Base-by-base conservation (phyloP, 2,888 invertebrate genomes). In the Nomada fabriciana region DNA sequence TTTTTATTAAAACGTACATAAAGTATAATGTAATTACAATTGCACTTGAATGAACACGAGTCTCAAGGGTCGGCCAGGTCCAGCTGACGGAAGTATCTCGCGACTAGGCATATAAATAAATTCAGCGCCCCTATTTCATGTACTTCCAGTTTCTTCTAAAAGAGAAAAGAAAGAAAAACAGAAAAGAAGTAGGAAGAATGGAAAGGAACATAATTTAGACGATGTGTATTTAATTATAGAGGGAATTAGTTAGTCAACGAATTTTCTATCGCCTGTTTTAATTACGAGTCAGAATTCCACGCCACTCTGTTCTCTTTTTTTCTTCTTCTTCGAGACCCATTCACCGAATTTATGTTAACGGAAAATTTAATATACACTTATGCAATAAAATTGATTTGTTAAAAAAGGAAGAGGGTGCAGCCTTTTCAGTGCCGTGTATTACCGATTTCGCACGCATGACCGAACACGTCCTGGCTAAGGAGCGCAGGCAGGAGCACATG, bases 71-170 rank as follows among this genome's bases (percentile, higher is more conserved):
- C 97, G 42, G 96, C 96, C 90, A 97, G 94, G 94, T 97, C 97
- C 86, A 95, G 94, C 93, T 98, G 97, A 84, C 96, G 95, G 94
- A 97, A 97, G 94, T 97, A 97, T 89, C 95, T 95, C 57, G 96
- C 95, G 63, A 97, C 96, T 85, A 97, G 94, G 93, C 97, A 97
- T 91, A 97, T 97, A 89, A 97, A 95, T 69, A 97, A 94, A 94
- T 97, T 97, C 57, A 97, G 92, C 11, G 96, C 95, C 65, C 94
- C 93, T 63, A 95, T 95, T 59, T 94, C 92, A 73, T 92, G 89
- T 84, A 88, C 94, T 94, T 90, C 95, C 60, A 89, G 94, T 9
- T 68, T 76, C 23, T 76, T 84, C 90, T 91, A 77, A 69, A 76
- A 55, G 29, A 50, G 20, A 55, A 57, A 61, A 1, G 15, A 55